Evolutionary conservation across 2,113 vertebrate species (phyloP).

Genomic region (Apteryx owenii): DNA sequence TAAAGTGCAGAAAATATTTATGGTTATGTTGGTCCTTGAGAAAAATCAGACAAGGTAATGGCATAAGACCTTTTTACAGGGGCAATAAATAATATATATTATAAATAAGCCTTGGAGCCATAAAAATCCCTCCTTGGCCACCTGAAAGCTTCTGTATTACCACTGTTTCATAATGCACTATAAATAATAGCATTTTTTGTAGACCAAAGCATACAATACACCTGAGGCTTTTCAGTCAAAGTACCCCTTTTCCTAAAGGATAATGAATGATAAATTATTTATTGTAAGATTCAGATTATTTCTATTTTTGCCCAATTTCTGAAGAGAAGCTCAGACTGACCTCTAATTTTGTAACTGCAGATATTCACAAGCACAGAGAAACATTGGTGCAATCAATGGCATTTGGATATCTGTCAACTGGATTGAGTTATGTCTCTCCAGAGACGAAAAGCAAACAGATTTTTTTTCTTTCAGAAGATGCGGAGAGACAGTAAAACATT

Average conservation of each 20-base stretch:
- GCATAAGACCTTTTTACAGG: background rate
- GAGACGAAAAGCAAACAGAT: background rate
- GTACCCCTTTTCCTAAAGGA: background rate
- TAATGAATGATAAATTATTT: background rate
- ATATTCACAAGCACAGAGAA: background rate
- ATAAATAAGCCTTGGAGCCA: background rate
- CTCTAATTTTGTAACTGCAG: background rate
- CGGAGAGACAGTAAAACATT: background rate
- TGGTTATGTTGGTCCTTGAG: background rate
- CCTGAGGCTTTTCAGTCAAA: background rate
- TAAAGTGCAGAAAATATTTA: constrained; percentile 16
- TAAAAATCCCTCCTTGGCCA: background rate
- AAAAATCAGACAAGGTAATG: background rate
- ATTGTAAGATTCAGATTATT: background rate
- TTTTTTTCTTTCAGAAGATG: background rate
- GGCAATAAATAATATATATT: background rate
- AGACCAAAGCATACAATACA: background rate
- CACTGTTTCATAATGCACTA: background rate
- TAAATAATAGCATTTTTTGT: background rate
- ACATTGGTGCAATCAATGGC: background rate
- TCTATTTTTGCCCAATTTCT: background rate
- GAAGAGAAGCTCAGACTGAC: background rate
- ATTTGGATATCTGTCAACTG: background rate
- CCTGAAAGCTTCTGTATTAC: background rate
- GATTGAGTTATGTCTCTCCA: background rate